These are phyloP conservation scores for Trichomalopsis sarcophagae DNA, from an alignment of 1,140 invertebrate genomes.

Conservation along the genomic window DNA sequence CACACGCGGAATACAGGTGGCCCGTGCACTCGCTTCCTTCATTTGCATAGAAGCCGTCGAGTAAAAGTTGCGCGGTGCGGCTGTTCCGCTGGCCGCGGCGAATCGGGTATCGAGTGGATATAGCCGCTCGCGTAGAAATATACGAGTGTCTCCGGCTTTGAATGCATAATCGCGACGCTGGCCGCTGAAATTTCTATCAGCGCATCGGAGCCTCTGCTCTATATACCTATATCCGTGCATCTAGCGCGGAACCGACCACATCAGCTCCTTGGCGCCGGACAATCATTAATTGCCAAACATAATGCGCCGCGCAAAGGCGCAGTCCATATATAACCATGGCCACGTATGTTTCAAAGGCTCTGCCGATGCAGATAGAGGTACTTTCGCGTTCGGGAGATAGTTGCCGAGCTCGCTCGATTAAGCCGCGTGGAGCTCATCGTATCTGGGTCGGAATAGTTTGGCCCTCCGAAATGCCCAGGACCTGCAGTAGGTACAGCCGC, in stretches of 20 bases:
- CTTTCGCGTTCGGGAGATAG: no score
- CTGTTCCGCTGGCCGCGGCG: neutral
- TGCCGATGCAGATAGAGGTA: no score
- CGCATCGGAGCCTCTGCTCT: neutral
- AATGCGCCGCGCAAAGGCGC: no score
- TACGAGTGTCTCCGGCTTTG: slow-evolving; percentile 47
- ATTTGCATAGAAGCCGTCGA: slow-evolving; percentile 47
- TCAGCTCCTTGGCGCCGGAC: neutral
- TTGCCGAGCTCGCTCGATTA: no score
- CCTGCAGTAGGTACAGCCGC: no score
- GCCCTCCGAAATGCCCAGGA: no score
- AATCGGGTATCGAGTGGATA: slow-evolving; percentile 50
- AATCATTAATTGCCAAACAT: slow-evolving; percentile 22
- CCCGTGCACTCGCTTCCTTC: neutral
- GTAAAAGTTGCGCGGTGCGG: slow-evolving; percentile 4
- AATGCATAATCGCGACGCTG: slow-evolving; percentile 42
- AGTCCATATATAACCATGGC: no score
- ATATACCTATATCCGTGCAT: no score
- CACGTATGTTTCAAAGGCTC: no score
- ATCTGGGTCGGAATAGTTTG: no score
- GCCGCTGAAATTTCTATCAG: slow-evolving; percentile 38
- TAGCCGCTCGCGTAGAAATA: slow-evolving; percentile 23
- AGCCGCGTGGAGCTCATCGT: no score
- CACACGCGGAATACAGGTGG: neutral
- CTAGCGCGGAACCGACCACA: neutral